Conservation (phyloP, 2,113 vertebrate genomes). For the Miniopterus natalensis region DNA sequence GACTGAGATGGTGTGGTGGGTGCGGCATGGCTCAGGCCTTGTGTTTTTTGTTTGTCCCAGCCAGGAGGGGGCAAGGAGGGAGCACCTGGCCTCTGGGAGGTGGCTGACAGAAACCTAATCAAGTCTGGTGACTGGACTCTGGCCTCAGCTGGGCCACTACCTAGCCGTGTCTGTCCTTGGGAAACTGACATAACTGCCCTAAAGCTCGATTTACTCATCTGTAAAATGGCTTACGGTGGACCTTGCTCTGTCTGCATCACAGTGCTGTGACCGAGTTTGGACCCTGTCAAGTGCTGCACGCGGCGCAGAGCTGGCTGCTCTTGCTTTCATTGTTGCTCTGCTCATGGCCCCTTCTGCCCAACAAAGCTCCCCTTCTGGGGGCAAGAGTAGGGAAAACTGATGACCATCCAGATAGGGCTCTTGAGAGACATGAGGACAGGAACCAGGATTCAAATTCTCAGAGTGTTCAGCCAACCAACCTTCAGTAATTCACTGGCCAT, state of each 20-base stretch:
- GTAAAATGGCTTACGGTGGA: neutral
- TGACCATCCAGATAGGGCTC: too few species aligned
- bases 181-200: neutral
- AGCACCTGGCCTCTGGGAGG: neutral
- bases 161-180: neutral
- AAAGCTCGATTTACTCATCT: neutral
- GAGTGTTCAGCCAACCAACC: neutral
- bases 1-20: neutral
- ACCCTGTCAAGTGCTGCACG: neutral
- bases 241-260: neutral
- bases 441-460: neutral
- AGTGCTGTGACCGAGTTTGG: neutral
- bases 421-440: neutral
- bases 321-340: neutral
- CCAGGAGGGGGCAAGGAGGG: neutral
- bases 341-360: neutral
- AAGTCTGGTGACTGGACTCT: neutral
- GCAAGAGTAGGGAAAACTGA: neutral
- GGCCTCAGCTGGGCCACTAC: neutral
- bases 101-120: neutral
- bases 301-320: neutral
- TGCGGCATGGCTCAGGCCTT: neutral
- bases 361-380: neutral
- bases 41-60: too few species aligned
- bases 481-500: neutral